These are phyloP conservation scores for Seriola aureovittata DNA, from an alignment of 2,113 vertebrate genomes.

Conservation along the genomic window DNA sequence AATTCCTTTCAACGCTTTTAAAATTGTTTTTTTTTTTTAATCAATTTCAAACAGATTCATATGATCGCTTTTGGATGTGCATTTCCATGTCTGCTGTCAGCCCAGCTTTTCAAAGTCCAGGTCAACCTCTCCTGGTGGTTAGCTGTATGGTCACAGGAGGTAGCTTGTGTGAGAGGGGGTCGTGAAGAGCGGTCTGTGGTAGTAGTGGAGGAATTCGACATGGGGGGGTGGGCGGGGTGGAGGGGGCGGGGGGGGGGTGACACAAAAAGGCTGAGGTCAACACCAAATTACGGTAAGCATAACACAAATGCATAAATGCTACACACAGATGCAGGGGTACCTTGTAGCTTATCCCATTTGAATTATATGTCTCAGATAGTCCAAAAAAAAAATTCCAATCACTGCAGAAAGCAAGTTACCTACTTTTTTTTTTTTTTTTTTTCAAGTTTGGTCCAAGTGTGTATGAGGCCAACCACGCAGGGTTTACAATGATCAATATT, in stretches of 20 bases:
- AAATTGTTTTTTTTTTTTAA: not conserved
- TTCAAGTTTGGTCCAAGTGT: slow-evolving; percentile 79
- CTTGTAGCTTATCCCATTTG: slow-evolving; percentile 64
- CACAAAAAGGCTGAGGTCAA: slow-evolving; percentile 62
- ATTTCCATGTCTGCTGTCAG: slow-evolving; percentile 73
- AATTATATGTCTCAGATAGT: slow-evolving; percentile 57
- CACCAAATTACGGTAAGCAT: slow-evolving; percentile 57
- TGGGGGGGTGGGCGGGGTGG: not conserved
- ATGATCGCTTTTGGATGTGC: not conserved
- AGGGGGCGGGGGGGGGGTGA: slow-evolving; percentile 1
- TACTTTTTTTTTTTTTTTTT: not conserved
- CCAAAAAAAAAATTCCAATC: not conserved
- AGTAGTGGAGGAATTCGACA: slow-evolving; percentile 14
- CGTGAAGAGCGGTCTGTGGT: slow-evolving; percentile 52
- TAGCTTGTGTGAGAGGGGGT: slow-evolving; percentile 74
- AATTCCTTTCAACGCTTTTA: slow-evolving; percentile 57
- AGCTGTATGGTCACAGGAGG: slow-evolving; percentile 84
- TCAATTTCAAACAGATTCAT: not conserved
- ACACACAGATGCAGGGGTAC: slow-evolving; percentile 62
- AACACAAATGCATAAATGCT: slow-evolving; percentile 62
- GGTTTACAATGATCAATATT: slow-evolving; percentile 21
- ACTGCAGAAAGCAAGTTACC: slow-evolving; percentile 7
- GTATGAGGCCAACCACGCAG: slow-evolving; percentile 54
- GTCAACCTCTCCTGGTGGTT: slow-evolving; percentile 78
- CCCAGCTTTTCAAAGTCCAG: slow-evolving; percentile 79